phyloP scores from a whole-genome alignment of 1,140 invertebrate genomes.

The Scylla paramamosain region DNA sequence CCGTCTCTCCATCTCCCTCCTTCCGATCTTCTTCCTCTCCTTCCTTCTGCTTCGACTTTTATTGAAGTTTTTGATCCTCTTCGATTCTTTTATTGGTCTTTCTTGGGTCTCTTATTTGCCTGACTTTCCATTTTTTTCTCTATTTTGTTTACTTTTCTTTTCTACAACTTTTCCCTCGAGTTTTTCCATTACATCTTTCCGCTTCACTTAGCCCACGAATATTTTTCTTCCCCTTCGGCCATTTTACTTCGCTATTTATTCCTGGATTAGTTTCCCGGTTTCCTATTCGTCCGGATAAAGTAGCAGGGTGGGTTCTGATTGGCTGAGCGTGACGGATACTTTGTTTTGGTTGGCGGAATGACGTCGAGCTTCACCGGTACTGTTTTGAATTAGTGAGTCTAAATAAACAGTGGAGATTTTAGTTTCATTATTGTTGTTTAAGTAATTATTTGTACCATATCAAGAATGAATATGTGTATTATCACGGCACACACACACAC shows the following conservation, averaged over 20 bases:
- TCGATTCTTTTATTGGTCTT: neutral
- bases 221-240: neutral
- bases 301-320: neutral
- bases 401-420: too few species aligned
- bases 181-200: neutral
- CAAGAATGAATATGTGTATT: neutral
- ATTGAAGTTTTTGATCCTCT: neutral
- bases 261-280: neutral
- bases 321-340: neutral
- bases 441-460: too few species aligned
- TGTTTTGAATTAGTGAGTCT: too few species aligned
- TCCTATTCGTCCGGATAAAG: neutral
- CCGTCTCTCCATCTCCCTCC: neutral
- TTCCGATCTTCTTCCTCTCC: neutral
- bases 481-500: slow-evolving; percentile 55
- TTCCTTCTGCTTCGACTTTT: slow-evolving; percentile 16
- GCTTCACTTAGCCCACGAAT: neutral
- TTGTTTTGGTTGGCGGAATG: neutral
- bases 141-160: neutral
- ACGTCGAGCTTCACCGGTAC: too few species aligned
- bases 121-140: too few species aligned
- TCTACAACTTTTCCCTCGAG: neutral
- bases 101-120: neutral
- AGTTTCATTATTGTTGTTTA: too few species aligned
- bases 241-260: neutral